These are phyloP conservation scores for Psettodes erumei DNA, from an alignment of 2,113 vertebrate species.

Conservation along the genomic window DNA sequence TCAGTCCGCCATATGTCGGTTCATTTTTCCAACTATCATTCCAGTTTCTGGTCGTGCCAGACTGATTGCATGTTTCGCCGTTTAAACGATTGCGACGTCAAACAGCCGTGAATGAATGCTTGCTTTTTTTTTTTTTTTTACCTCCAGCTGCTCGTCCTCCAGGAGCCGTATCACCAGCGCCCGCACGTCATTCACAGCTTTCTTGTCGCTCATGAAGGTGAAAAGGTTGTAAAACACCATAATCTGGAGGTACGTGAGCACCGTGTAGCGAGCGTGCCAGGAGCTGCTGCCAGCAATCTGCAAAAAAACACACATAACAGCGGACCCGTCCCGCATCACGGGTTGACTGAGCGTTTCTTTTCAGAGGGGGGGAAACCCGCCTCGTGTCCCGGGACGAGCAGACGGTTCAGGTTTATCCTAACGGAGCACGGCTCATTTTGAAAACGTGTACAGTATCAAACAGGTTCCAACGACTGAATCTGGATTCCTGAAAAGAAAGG, in stretches of 20 bases:
- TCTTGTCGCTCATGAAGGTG: slow-evolving; percentile 91
- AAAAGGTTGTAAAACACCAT: slow-evolving; percentile 99
- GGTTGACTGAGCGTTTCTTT: neutral
- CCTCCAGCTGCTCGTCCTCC: slow-evolving; percentile 97
- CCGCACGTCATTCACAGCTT: slow-evolving; percentile 87
- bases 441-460: neutral
- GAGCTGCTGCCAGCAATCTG: slow-evolving; percentile 95
- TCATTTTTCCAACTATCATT: neutral
- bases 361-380: neutral
- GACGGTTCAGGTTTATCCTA: neutral
- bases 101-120: neutral
- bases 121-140: no score
- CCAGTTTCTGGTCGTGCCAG: neutral
- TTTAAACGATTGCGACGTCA: neutral
- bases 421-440: neutral
- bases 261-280: slow-evolving; percentile 96
- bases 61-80: neutral
- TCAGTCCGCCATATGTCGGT: slow-evolving; percentile 10
- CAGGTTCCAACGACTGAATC: neutral
- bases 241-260: slow-evolving; percentile 97
- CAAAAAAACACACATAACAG: slow-evolving; percentile 51
- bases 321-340: slow-evolving; percentile 42
- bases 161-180: slow-evolving; percentile 90
- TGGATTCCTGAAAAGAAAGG: neutral
- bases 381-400: neutral